Evolutionary conservation across 2,113 vertebrate species (phyloP), one percentile per base, ranked within the genome.

Genomic region (Agelaius phoeniceus): DNA sequence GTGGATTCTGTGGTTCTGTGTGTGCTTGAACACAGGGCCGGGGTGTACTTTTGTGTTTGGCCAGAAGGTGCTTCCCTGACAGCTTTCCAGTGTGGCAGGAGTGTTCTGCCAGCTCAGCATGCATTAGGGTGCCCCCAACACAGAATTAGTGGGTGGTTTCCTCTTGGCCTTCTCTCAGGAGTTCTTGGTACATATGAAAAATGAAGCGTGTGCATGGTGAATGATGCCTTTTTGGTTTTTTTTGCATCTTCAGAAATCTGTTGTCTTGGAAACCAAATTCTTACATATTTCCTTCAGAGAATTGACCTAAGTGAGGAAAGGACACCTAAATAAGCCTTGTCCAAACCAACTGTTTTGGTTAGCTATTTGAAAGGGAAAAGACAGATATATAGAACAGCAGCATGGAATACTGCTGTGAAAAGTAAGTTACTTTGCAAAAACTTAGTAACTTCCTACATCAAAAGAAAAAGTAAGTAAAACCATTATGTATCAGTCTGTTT

Each of bases 31-130:
- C 10, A 5, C 5, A 4, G 17, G 23, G 8, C n/a, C 27, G n/a
- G 35, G 24, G 4, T 2, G 1, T 13, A 7, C 11, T 43, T 55
- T 5, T 15, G 17, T 68, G 20, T 33, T 63, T 48, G 51, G 43
- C 15, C 2, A 3, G 31, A 58, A 11, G 12, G 1, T 44, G 15
- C 8, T 1, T 30, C 0, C 0, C n/a, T 62, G 26, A 44, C 3
- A 1, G 30, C 30, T 73, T 37, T 68, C 35, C 55, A 1, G 0
- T 4, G 39, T 2, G 2, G 6, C 0, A 0, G 16, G 14, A 81
- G 33, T 2, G 2, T 28, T 54, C 51, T 77, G 28, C 31, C 44
- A 2, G 1, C 48, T 77, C 21, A 46, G 19, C 15, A 2, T 9
- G 30, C 26, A 13, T 30, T n/a, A 21, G n/a, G 24, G 31, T 73